phyloP scores from a whole-genome alignment of 2,113 vertebrate species.

The Cyanoderma ruficeps region DNA sequence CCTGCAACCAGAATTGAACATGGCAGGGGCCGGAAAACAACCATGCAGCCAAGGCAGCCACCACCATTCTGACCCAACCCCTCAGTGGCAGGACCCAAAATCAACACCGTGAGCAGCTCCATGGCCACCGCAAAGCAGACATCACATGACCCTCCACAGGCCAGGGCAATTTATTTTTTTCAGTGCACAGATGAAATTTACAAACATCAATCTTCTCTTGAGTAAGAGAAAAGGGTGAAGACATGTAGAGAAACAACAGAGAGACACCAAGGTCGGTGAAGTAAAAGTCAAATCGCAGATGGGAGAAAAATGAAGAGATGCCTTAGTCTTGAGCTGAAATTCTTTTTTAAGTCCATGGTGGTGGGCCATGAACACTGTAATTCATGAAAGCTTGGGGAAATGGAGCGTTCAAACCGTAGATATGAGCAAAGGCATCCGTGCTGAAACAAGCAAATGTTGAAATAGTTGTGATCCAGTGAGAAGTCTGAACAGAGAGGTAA shows the following conservation, averaged over 20 bases:
- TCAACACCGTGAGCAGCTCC: not conserved
- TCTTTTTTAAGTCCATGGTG: not conserved
- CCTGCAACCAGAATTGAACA: not conserved
- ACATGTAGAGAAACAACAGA: not conserved
- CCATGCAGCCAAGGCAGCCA: not conserved
- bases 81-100: not conserved
- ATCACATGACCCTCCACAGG: not conserved
- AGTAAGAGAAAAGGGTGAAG: not conserved
- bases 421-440: not conserved
- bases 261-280: not conserved
- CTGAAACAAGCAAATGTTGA: not conserved
- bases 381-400: not conserved
- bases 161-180: not conserved
- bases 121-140: rapidly evolving
- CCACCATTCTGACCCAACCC: not conserved
- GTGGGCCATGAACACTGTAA: not conserved
- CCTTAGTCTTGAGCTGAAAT: not conserved
- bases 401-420: rapidly evolving
- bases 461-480: too few species aligned
- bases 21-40: not conserved
- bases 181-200: not conserved
- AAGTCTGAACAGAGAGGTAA: not conserved
- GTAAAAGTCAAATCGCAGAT: not conserved
- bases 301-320: not conserved
- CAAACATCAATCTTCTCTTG: not conserved